Percentiles rank a stretch among this genome's conserved stretches.
phyloP scores from a whole-genome alignment of 1,140 invertebrate species.

The Drusus annulatus region DNA sequence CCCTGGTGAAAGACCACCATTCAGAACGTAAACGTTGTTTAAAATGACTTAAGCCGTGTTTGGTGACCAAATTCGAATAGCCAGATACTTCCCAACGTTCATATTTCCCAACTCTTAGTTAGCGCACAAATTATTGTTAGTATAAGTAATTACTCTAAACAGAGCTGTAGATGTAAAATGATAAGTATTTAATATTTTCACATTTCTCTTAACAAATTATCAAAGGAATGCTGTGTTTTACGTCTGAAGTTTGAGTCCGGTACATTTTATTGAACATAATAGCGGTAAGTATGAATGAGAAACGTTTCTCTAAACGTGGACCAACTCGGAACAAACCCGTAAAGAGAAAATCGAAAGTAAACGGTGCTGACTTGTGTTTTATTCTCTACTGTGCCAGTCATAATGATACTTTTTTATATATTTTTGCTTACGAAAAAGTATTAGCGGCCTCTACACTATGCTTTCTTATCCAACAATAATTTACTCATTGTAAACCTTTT shows the following conservation, averaged over 20 bases:
- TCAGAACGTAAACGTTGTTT: too few relatives aligned
- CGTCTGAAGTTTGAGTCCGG: background rate
- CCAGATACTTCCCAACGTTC: too few relatives aligned
- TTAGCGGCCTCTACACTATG: background rate
- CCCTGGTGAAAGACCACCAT: too few relatives aligned
- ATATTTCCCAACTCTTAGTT: too few relatives aligned
- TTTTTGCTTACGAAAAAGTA: background rate
- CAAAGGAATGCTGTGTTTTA: background rate
- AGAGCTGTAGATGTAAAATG: too few relatives aligned
- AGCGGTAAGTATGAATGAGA: background rate
- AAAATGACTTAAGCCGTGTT: too few relatives aligned
- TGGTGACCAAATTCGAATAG: too few relatives aligned
- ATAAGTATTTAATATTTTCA: too few relatives aligned
- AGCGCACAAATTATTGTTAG: too few relatives aligned
- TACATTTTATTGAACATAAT: background rate
- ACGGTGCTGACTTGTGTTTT: conserved; percentile 10
- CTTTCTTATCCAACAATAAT: background rate
- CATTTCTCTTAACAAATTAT: background rate
- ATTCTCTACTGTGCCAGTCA: background rate
- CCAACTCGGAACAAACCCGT: background rate
- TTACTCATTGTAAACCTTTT: too few relatives aligned
- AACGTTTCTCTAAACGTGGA: background rate
- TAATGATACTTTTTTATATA: background rate
- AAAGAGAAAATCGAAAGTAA: conserved; percentile 45
- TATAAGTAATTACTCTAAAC: too few relatives aligned